Evolutionary conservation across 1,140 invertebrate genomes (phyloP), one percentile per base, ranked within the genome.

Genomic region (Brachionus rubens): DNA sequence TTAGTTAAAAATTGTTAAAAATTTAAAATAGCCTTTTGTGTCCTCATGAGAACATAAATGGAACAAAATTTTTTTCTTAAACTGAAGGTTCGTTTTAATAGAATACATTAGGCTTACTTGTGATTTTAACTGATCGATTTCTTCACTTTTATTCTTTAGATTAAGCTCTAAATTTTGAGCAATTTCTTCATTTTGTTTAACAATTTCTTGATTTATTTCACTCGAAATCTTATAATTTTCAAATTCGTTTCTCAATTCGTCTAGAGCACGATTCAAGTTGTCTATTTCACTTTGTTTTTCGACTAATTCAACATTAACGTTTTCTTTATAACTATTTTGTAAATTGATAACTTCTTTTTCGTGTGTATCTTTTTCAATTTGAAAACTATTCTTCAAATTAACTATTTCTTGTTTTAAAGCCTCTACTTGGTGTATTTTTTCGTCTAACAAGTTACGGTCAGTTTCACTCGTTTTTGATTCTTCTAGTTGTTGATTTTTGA

Each of bases 271-370:
- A 5, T 70, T 70, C 9, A 70, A 16, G 12, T 46, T 16, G 3
- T 70, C 65, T n/a, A 70, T 70, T 47, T 70, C 65, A 24, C 12
- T 12, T 50, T 70, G 40, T n/a, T 50, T 70, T 21, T 24, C 43
- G 2, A 16, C n/a, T 3, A 59, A 33, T 59, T 36, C 1, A 33
- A 36, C 12, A 36, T 54, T 48, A 19, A 72, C 30, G 28, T 28
- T 72, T 12, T 72, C 68, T 26, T 21, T 28, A 50, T 24, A 72
- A 21, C 28, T 50, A 7, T 72, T 40, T 41, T 72, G 46, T 24
- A 46, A 16, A 10, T 28, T 19, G 16, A 30, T 50, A n/a, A 72
- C 28, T 21, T 72, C 46, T 10, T 72, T 21, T 50, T 72, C 19
- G 21, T 72, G 46, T 21, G 40, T 47, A 19, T 72, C 46, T 10